Conservation (phyloP, 2,113 vertebrate species). For the Spea multiplicata region DNA sequence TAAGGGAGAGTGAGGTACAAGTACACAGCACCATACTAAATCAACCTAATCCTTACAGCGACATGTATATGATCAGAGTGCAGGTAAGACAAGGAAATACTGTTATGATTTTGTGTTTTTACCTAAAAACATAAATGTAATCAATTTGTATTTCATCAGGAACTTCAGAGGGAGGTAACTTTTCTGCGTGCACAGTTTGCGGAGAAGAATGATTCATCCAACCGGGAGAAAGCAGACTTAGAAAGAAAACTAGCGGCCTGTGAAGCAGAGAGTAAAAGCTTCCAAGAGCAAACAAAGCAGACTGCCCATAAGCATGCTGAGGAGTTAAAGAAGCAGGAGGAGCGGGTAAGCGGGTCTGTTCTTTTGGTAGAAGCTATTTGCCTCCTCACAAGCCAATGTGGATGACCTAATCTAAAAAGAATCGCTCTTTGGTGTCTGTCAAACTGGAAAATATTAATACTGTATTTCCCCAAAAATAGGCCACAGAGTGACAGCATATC, state of each 20-base stretch:
- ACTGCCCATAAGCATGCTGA: conserved; percentile 78
- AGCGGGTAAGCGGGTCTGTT: conserved; percentile 76
- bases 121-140: background rate
- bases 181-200: conserved; percentile 90
- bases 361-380: no score
- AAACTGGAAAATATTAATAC: no score
- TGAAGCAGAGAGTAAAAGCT: conserved; percentile 81
- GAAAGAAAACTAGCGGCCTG: conserved; percentile 82
- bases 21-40: conserved; percentile 84
- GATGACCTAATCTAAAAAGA: no score
- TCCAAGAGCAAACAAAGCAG: conserved; percentile 80
- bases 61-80: conserved; percentile 82
- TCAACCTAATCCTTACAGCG: conserved; percentile 73
- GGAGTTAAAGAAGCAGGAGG: conserved; percentile 93
- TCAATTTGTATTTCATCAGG: conserved; percentile 63
- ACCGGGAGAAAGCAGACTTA: conserved; percentile 82
- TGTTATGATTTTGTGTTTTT: background rate
- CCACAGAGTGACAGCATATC: no score
- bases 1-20: conserved; percentile 88
- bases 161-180: conserved; percentile 86
- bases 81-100: conserved; percentile 69
- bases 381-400: no score
- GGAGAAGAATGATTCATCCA: conserved; percentile 79
- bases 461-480: no score
- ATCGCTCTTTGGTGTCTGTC: no score